phyloP scores from a whole-genome alignment of 2,797 vertebrate species.

The Phaenicophaeus curvirostris region DNA sequence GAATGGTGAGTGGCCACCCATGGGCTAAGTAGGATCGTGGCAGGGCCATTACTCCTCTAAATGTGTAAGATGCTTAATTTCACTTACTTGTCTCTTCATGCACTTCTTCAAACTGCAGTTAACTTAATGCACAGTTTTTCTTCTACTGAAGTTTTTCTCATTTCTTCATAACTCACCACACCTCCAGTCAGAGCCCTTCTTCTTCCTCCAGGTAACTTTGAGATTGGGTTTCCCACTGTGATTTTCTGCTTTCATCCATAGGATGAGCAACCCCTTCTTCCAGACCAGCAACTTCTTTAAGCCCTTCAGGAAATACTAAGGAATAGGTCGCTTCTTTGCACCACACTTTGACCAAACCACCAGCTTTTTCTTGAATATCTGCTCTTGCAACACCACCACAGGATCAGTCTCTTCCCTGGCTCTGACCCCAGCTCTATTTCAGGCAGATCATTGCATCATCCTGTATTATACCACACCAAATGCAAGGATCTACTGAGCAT shows the following conservation, averaged over 20 bases:
- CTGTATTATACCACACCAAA: neutral
- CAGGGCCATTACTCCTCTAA: neutral
- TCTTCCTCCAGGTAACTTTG: neutral
- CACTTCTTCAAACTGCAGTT: neutral
- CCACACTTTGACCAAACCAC: neutral
- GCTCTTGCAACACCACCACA: neutral
- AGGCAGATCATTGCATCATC: neutral
- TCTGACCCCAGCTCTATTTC: neutral
- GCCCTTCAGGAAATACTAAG: neutral
- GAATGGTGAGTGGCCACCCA: neutral
- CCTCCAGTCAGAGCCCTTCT: neutral
- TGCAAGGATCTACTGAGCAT: neutral
- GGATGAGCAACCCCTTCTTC: neutral
- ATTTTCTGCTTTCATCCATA: neutral
- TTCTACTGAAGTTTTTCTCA: neutral
- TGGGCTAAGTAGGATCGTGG: neutral
- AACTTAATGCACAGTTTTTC: neutral
- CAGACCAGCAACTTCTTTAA: neutral
- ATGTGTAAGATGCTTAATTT: neutral
- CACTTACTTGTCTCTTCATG: neutral
- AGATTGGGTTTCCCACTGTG: neutral
- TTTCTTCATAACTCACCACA: neutral
- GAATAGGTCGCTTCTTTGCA: neutral
- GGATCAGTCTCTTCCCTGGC: neutral
- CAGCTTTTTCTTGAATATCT: neutral